phyloP scores from a whole-genome alignment of 1,140 invertebrate genomes.

The Diorhabda sublineata region DNA sequence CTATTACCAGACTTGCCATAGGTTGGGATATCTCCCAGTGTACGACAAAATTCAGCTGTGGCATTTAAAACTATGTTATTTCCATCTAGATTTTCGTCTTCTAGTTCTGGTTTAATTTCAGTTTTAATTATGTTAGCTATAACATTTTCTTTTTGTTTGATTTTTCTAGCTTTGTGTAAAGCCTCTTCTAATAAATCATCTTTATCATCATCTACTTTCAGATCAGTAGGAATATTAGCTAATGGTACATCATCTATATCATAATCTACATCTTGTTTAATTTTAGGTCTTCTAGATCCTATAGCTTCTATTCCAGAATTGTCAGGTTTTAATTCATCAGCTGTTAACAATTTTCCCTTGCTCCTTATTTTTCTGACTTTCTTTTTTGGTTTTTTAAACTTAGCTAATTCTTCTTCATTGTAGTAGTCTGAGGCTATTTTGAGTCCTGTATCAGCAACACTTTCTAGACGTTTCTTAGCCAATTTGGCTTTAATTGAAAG shows the following conservation, averaged over 20 bases:
- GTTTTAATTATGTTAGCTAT: slow-evolving; percentile 47
- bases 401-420: slow-evolving; percentile 72
- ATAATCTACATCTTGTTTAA: slow-evolving; percentile 37
- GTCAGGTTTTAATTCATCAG: slow-evolving; percentile 56
- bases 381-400: slow-evolving; percentile 92
- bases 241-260: slow-evolving; percentile 53
- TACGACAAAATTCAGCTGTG: slow-evolving; percentile 95
- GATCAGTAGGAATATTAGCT: slow-evolving; percentile 44
- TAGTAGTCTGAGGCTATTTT: slow-evolving; percentile 86
- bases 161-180: slow-evolving; percentile 67
- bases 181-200: slow-evolving; percentile 69
- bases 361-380: slow-evolving; percentile 63
- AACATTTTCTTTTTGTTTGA: slow-evolving; percentile 59
- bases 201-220: slow-evolving; percentile 67
- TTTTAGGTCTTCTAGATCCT: slow-evolving; percentile 49
- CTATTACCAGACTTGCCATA: slow-evolving; percentile 85
- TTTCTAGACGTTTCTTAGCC: slow-evolving; percentile 68
- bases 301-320: slow-evolving; percentile 52
- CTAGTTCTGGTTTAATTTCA: slow-evolving; percentile 49
- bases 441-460: slow-evolving; percentile 61
- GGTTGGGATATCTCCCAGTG: slow-evolving; percentile 89
- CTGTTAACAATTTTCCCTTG: slow-evolving; percentile 52
- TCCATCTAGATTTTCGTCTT: slow-evolving; percentile 43
- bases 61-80: slow-evolving; percentile 82
- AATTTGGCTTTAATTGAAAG: slow-evolving; percentile 56